phyloP scores from a whole-genome alignment of 1,140 invertebrate genomes.

The Venustaconcha ellipsiformis region DNA sequence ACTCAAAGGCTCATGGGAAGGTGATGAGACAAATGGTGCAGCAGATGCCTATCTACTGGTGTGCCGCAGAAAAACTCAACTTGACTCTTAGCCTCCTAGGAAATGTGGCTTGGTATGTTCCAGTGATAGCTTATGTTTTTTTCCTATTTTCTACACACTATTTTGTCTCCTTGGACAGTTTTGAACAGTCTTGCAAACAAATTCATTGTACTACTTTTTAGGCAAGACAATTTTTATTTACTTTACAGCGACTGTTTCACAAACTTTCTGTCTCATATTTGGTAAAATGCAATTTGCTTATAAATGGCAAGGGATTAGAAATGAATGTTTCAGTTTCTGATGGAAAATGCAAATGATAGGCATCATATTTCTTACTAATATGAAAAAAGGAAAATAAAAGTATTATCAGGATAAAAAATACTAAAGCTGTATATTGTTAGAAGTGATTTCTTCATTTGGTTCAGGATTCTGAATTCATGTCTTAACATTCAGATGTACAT shows the following conservation, averaged over 20 bases:
- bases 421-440: too few relatives aligned
- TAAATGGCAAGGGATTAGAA: too few relatives aligned
- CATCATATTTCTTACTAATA: too few relatives aligned
- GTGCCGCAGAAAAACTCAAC: constrained; percentile 38
- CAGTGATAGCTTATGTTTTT: not conserved
- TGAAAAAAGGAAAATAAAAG: too few relatives aligned
- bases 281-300: too few relatives aligned
- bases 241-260: not conserved
- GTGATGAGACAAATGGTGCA: constrained; percentile 59
- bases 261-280: not conserved
- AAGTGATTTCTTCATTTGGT: too few relatives aligned
- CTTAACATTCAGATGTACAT: too few relatives aligned
- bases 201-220: not conserved
- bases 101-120: constrained; percentile 41
- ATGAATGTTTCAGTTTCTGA: too few relatives aligned
- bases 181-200: not conserved
- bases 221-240: not conserved
- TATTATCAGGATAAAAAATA: too few relatives aligned
- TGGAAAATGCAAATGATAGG: too few relatives aligned
- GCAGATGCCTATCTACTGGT: constrained; percentile 55
- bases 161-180: constrained; percentile 2
- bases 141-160: not conserved
- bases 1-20: constrained; percentile 40
- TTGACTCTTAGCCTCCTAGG: constrained; percentile 48
- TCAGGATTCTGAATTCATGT: too few relatives aligned